phyloP scores from a whole-genome alignment of 2,797 vertebrate species.

The Scolopax bukidnonensis region DNA sequence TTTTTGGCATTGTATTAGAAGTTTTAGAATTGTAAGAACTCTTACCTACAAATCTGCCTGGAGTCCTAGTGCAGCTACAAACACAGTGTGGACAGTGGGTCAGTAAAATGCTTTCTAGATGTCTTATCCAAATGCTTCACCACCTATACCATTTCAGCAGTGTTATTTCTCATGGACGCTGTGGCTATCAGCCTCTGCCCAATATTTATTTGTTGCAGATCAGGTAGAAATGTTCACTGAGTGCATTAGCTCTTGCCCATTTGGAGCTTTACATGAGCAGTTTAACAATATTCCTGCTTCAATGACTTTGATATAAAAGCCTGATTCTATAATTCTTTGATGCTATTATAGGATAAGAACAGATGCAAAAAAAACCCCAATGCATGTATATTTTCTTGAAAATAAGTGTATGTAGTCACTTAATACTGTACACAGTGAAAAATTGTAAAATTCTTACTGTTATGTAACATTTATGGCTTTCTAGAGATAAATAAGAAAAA shows the following conservation, averaged over 20 bases:
- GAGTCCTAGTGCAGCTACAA: background rate
- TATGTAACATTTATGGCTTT: background rate
- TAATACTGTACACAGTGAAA: background rate
- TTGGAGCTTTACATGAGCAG: conserved; percentile 25
- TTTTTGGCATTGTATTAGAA: background rate
- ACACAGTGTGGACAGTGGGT: background rate
- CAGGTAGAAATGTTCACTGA: background rate
- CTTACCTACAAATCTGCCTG: background rate
- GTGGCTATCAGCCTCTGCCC: background rate
- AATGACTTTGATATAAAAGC: background rate
- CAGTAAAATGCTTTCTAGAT: background rate
- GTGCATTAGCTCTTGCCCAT: background rate
- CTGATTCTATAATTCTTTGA: background rate
- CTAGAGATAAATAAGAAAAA: background rate
- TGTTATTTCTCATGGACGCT: background rate
- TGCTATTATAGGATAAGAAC: background rate
- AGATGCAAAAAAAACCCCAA: background rate
- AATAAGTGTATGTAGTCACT: background rate
- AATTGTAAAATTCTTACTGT: background rate
- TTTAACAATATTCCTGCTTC: conserved; percentile 41
- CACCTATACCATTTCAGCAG: background rate
- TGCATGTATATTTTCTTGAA: background rate
- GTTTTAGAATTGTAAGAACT: background rate
- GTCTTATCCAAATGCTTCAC: background rate
- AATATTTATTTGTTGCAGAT: background rate